A percentile compares a stretch with the other conserved stretches of the same genome.
These are phyloP conservation scores for Grammomys dolichurus DNA, from an alignment of 2,113 vertebrate genomes.

Conservation along the genomic window DNA sequence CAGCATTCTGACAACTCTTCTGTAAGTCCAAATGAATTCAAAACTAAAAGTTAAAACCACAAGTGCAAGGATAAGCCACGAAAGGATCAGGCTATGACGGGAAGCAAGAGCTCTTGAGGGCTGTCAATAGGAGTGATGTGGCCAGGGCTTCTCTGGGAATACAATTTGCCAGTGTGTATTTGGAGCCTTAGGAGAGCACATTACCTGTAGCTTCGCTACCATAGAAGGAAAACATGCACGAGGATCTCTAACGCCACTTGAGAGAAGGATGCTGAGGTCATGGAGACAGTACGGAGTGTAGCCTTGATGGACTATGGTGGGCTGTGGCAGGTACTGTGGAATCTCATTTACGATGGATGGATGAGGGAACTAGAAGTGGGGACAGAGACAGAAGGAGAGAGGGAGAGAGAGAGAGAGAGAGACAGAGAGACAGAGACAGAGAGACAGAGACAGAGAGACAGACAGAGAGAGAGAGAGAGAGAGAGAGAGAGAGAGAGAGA, in stretches of 20 bases:
- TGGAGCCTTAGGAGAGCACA: background rate
- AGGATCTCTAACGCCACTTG: background rate
- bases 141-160: background rate
- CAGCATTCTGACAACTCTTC: background rate
- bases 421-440: too few species aligned
- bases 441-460: too few species aligned
- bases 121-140: too few species aligned
- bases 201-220: background rate
- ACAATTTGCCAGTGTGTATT: background rate
- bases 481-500: too few species aligned
- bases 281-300: fast-evolving
- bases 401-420: background rate
- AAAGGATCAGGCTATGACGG: background rate
- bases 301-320: background rate
- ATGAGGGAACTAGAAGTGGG: background rate
- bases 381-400: background rate
- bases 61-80: background rate
- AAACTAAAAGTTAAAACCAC: background rate
- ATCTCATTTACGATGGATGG: background rate
- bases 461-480: too few species aligned
- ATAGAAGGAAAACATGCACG: background rate
- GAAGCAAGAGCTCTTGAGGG: background rate
- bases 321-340: background rate
- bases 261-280: background rate
- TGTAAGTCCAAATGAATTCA: background rate